Evolutionary conservation across 2,113 vertebrate species (phyloP).

Genomic region (Hydrochoerus hydrochaeris): DNA sequence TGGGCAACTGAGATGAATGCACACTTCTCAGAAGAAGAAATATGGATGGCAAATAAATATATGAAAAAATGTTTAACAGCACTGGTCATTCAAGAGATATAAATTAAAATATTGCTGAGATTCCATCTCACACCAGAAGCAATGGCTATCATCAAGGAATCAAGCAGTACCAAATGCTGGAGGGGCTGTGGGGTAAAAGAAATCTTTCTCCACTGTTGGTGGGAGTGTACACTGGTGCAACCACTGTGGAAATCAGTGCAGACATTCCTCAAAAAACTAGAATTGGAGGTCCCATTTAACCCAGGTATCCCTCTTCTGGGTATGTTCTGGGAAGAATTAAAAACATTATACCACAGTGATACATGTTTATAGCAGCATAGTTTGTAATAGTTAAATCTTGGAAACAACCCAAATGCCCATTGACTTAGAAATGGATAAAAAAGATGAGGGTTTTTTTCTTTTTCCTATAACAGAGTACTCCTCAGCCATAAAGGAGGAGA

Average conservation of each 20-base stretch:
- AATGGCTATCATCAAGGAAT: background rate
- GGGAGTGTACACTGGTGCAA: background rate
- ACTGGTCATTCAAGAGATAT: background rate
- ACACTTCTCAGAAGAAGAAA: background rate
- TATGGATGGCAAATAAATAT: background rate
- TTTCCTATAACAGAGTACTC: background rate
- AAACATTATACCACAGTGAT: background rate
- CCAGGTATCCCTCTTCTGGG: background rate
- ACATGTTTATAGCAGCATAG: background rate
- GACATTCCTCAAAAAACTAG: background rate
- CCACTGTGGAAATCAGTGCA: background rate
- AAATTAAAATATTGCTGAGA: background rate
- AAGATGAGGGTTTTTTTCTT: background rate
- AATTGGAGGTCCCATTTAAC: background rate
- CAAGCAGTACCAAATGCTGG: background rate
- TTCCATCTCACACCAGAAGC: background rate
- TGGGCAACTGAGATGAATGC: background rate
- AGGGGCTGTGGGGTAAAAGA: background rate
- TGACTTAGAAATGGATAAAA: background rate
- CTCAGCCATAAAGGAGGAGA: background rate
- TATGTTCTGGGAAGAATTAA: background rate
- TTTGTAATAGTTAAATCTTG: background rate
- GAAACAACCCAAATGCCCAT: background rate
- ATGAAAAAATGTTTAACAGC: background rate
- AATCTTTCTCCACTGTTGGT: background rate